Conservation (phyloP, 2,888 invertebrate species). For the Ornithoptera priamus region DNA sequence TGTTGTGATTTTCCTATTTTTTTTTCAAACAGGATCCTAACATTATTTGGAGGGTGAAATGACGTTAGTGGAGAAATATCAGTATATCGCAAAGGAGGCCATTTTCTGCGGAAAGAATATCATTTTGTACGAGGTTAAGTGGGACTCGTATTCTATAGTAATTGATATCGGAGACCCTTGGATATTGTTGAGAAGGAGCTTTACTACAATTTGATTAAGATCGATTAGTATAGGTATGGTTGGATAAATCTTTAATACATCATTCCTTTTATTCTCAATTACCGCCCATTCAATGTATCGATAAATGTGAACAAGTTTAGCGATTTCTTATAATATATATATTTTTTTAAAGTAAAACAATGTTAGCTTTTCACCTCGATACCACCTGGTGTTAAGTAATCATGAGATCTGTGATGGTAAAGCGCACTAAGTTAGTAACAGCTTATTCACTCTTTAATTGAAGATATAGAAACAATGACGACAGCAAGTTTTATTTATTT, state of each 20-base stretch:
- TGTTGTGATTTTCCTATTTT: background rate
- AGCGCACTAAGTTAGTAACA: too few relatives aligned
- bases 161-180: conserved; percentile 23
- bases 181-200: conserved; percentile 24
- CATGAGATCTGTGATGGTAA: too few relatives aligned
- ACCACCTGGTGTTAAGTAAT: too few relatives aligned
- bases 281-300: background rate
- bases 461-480: too few relatives aligned
- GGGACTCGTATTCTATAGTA: conserved; percentile 28
- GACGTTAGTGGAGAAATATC: conserved; percentile 21
- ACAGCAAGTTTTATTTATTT: too few relatives aligned
- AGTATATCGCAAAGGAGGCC: conserved; percentile 17
- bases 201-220: conserved; percentile 28
- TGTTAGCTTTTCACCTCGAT: too few relatives aligned
- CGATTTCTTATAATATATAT: background rate
- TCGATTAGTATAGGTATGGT: conserved; percentile 17
- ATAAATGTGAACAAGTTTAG: background rate
- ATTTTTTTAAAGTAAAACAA: too few relatives aligned
- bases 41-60: conserved; percentile 14
- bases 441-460: too few relatives aligned
- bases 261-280: conserved; percentile 16
- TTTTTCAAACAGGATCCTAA: background rate
- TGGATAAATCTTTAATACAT: conserved; percentile 22
- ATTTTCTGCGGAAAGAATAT: conserved; percentile 22
- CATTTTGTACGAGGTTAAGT: conserved; percentile 26